Conservation (phyloP, 2,888 invertebrate genomes). For the Anagyrus pseudococci region DNA sequence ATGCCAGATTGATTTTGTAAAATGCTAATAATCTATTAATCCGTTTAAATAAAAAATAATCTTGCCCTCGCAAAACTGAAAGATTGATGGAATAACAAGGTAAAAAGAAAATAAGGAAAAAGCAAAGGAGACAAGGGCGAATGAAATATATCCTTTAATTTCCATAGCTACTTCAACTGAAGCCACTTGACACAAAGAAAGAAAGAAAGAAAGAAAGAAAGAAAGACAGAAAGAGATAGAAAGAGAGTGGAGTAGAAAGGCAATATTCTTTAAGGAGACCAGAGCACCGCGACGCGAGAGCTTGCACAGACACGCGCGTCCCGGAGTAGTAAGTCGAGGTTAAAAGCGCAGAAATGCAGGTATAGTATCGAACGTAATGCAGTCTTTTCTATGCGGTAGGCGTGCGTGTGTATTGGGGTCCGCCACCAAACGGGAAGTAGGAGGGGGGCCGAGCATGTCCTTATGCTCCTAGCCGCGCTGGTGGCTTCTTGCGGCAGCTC, state of each 20-base stretch:
- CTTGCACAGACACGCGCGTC: neutral
- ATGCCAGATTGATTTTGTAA: too few relatives aligned
- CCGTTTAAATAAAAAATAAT: too few relatives aligned
- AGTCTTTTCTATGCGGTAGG: slow-evolving; percentile 26
- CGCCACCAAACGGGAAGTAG: neutral
- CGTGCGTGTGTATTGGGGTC: neutral
- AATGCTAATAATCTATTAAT: too few relatives aligned
- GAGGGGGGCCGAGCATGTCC: neutral
- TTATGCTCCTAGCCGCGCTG: neutral
- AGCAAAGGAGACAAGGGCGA: neutral
- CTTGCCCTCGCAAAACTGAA: too few relatives aligned
- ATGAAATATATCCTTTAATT: slow-evolving; percentile 9
- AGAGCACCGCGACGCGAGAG: neutral
- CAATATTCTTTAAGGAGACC: slow-evolving; percentile 8
- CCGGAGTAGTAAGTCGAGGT: slow-evolving; percentile 3
- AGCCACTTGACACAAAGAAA: neutral
- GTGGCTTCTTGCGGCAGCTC: neutral
- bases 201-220: neutral
- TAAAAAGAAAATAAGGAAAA: neutral
- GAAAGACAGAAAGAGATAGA: neutral
- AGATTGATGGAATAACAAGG: too few relatives aligned
- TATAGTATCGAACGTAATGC: slow-evolving; percentile 29
- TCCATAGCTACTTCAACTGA: neutral
- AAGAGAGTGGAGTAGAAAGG: neutral
- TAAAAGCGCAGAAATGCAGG: slow-evolving; percentile 22